phyloP scores from a whole-genome alignment of 2,113 vertebrate genomes.

The Phalacrocorax aristotelis region DNA sequence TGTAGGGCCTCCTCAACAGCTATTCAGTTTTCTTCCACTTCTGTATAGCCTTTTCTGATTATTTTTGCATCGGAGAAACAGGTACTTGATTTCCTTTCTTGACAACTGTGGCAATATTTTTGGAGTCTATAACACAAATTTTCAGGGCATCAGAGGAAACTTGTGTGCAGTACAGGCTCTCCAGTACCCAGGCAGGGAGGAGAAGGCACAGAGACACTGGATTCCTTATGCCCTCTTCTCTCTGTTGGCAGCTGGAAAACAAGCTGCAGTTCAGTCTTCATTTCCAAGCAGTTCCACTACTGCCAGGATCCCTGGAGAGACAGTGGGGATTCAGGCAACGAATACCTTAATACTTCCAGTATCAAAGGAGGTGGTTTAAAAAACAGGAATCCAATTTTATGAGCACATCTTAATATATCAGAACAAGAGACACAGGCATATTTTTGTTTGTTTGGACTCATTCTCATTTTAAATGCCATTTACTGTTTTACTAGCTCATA shows the following conservation, averaged over 20 bases:
- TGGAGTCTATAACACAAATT: background rate
- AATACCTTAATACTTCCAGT: background rate
- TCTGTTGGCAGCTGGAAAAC: background rate
- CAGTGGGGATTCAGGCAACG: background rate
- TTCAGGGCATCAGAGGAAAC: background rate
- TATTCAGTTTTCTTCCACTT: background rate
- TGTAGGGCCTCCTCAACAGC: background rate
- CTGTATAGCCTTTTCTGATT: background rate
- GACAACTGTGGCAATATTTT: background rate
- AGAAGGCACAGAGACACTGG: background rate
- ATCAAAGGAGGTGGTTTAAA: background rate
- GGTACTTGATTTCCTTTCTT: background rate
- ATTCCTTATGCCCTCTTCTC: background rate
- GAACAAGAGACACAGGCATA: background rate
- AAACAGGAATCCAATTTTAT: background rate
- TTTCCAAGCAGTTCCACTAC: background rate
- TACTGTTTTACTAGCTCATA: background rate
- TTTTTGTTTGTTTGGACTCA: background rate
- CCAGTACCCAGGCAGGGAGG: background rate
- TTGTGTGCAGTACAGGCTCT: accelerated
- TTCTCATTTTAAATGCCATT: background rate
- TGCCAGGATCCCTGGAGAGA: background rate
- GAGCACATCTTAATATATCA: background rate
- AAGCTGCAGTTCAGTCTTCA: background rate
- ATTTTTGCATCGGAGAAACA: background rate